Base-by-base conservation (phyloP, 2,888 invertebrate genomes). In the Metacarcinus magister region DNA sequence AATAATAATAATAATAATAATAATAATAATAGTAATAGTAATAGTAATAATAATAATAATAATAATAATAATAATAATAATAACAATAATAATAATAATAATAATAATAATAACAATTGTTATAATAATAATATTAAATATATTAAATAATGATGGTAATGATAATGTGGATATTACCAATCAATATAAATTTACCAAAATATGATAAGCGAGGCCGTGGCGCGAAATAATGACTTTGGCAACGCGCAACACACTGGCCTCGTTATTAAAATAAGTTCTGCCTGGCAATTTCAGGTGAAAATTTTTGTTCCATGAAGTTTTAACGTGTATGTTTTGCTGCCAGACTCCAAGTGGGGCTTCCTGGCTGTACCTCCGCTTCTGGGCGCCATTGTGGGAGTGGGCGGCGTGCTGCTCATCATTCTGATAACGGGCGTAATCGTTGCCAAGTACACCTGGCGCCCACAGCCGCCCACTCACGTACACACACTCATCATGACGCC, bases 401-500 rank as follows among this genome's bases (percentile, higher is more conserved):
- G 96, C 19, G 94, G 54, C 8, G 94, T 96, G 13, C 94, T 96
- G n/a, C 54, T 96, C 43, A 82, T 96, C 43, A 32, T 96, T 5
- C 92, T 96, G 28, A 39, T 96, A 10, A 92, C 94, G 75, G 96
- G 96, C 28, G 67, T 92, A 32, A 67, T 96, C 46, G 46, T 96
- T 0, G 96, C 60, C 46, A 94, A 92, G 90, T 44, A 94, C 60
- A 82, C 75, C 43, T 19, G 94, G 32, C 94, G 92, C 23, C 23
- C 87, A 60, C 94, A 43, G 54, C 91, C 94, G 10, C 94, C 94
- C 92, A 92, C 96, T 3, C 96, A 96, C 96, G 92, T 94, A 23
- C 96, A 94, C 87, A 96, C 96, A 1, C 60, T 96, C 75, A 94
- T 96, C 54, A 96, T 94, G 96, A 94, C 96, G 10, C 92, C 96